Percentiles rank a stretch among this genome's conserved stretches.
phyloP scores from a whole-genome alignment of 2,113 vertebrate genomes.

The Pseudorhombus dupliciocellatus region DNA sequence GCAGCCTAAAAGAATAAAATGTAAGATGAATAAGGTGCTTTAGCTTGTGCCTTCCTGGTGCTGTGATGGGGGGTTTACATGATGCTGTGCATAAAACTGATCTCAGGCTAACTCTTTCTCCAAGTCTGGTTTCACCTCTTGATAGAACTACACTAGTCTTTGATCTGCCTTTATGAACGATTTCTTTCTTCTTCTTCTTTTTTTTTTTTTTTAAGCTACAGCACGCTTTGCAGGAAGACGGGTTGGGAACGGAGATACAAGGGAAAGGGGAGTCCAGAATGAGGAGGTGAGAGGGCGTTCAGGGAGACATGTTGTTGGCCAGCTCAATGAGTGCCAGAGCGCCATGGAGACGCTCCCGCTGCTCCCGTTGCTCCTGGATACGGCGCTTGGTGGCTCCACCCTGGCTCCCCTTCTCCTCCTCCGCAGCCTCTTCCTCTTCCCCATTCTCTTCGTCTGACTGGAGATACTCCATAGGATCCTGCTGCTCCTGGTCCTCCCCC shows the following conservation, averaged over 20 bases:
- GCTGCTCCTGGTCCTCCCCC: slow-evolving; percentile 91
- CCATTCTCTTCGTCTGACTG: slow-evolving; percentile 93
- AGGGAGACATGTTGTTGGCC: slow-evolving; percentile 92
- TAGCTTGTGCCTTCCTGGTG: slow-evolving; percentile 88
- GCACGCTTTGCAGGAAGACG: slow-evolving; percentile 65
- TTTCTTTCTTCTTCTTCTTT: too few species aligned
- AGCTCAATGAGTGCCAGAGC: slow-evolving; percentile 97
- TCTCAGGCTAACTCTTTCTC: slow-evolving; percentile 51
- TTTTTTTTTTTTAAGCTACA: slow-evolving; percentile 50
- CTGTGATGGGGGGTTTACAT: slow-evolving; percentile 22
- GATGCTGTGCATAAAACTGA: slow-evolving; percentile 50
- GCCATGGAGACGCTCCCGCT: slow-evolving; percentile 94
- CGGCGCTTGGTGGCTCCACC: slow-evolving; percentile 83
- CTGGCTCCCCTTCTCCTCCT: slow-evolving; percentile 76
- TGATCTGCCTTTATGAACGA: slow-evolving; percentile 53
- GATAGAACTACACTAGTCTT: slow-evolving; percentile 54
- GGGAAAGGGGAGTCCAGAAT: slow-evolving; percentile 23
- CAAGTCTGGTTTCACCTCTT: slow-evolving; percentile 53
- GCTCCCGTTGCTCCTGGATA: slow-evolving; percentile 95
- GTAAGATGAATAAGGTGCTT: slow-evolving; percentile 97
- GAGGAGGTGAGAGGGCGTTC: slow-evolving; percentile 73
- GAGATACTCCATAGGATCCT: slow-evolving; percentile 93
- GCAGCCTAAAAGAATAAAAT: slow-evolving; percentile 92
- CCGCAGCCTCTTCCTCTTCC: slow-evolving; percentile 81
- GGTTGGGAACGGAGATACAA: slow-evolving; percentile 27